Percentiles rank a stretch among this genome's conserved stretches.
Conservation (phyloP, 2,888 invertebrate genomes). For the Apoda limacodes region DNA sequence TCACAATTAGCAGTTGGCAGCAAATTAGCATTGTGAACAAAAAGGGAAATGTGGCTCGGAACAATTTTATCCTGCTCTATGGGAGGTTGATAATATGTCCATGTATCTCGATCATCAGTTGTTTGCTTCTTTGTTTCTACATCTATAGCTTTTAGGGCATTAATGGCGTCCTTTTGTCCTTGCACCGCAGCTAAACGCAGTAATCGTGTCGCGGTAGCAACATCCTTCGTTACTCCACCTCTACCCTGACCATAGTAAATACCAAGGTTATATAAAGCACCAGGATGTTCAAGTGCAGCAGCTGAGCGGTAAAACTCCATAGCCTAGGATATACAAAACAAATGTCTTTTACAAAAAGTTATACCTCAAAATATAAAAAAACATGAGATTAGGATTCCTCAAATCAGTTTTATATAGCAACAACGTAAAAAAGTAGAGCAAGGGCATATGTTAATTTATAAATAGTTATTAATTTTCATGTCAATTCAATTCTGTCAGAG, state of each 20-base stretch:
- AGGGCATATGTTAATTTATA: too few species aligned
- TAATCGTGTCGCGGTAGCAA: slow-evolving; percentile 56
- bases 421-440: too few species aligned
- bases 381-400: too few species aligned
- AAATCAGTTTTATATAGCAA: too few species aligned
- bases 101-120: slow-evolving; percentile 25
- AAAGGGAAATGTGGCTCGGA: slow-evolving; percentile 42
- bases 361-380: too few species aligned
- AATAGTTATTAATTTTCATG: too few species aligned
- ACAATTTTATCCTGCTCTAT: slow-evolving; percentile 29
- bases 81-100: slow-evolving; percentile 27
- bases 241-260: slow-evolving; percentile 75
- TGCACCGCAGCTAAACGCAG: slow-evolving; percentile 69
- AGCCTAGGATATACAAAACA: slow-evolving; percentile 55
- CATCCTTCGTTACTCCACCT: slow-evolving; percentile 66
- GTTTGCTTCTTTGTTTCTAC: too few species aligned
- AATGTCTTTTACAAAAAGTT: too few species aligned
- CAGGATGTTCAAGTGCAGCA: slow-evolving; percentile 72
- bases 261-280: slow-evolving; percentile 77
- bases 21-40: slow-evolving; percentile 44
- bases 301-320: slow-evolving; percentile 74
- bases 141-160: slow-evolving; percentile 53
- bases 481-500: too few species aligned
- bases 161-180: slow-evolving; percentile 69
- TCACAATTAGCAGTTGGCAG: too few species aligned